Evolutionary conservation across 2,888 invertebrate genomes (phyloP).

Genomic region (Lottia scabra): DNA sequence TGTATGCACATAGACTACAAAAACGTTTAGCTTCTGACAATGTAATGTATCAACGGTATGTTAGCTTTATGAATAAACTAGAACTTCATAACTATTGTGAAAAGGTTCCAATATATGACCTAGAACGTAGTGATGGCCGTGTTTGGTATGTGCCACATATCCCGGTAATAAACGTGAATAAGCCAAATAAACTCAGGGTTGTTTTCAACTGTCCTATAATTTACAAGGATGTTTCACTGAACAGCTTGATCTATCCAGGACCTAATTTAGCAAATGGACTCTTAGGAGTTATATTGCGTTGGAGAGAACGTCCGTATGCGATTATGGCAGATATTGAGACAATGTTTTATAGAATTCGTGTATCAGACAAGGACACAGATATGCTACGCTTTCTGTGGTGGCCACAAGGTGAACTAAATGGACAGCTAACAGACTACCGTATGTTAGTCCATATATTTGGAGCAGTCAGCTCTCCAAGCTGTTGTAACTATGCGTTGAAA

Average conservation of each 20-base stretch:
- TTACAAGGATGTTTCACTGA: constrained; percentile 18
- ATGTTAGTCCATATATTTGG: constrained; percentile 23
- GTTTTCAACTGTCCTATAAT: constrained; percentile 20
- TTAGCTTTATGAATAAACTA: constrained; percentile 8
- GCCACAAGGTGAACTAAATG: constrained; percentile 9
- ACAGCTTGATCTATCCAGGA: constrained; percentile 13
- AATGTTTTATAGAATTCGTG: constrained; percentile 22
- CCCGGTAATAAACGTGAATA: constrained; percentile 10
- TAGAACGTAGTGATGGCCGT: constrained; percentile 5
- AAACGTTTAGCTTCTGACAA: background rate
- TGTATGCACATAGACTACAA: background rate
- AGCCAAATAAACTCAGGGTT: constrained; percentile 12
- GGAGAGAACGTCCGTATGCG: constrained; percentile 12
- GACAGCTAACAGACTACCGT: constrained; percentile 7
- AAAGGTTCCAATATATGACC: background rate
- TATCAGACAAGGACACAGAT: constrained; percentile 16
- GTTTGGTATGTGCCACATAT: constrained; percentile 9
- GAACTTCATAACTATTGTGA: constrained; percentile 12
- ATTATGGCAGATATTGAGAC: constrained; percentile 23
- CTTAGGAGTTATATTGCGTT: constrained; percentile 9
- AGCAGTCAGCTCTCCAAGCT: constrained; percentile 11
- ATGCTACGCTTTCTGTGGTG: constrained; percentile 25
- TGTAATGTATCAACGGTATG: constrained; percentile 7
- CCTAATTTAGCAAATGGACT: constrained; percentile 17
- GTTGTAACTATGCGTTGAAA: background rate